Evolutionary conservation across 2,797 vertebrate species (phyloP), one percentile per base, ranked within the genome.

Genomic region (Rhinichthys osculus): DNA sequence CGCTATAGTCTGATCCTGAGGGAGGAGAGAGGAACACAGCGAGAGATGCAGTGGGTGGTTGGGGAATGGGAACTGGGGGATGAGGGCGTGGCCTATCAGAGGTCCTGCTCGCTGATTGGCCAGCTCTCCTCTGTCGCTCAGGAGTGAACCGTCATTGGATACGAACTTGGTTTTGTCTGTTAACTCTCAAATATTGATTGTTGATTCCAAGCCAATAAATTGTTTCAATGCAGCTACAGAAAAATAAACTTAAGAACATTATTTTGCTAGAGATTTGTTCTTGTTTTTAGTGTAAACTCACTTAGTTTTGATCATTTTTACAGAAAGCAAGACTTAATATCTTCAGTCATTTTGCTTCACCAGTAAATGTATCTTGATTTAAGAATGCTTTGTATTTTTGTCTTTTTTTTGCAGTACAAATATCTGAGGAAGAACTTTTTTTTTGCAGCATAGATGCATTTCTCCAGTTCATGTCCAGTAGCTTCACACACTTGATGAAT

Each of bases 1-100:
- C 87, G 86, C 21, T 92, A 91, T 85, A 90, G 90, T 59, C 82
- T 92, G 64, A 83, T 91, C 47, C 82, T 92, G 57, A 88, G 79
- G 50, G 90, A 91, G 79, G 72, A 52, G 13, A 62, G 76, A 66
- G 35, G 79, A 16, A 40, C 21, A 14, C 71, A 50, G 7, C 59
- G 40, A 38, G 64, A 50, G 54, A 33, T 27, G 33, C 87, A 88
- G 82, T 88, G 88, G 88, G 16, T 89, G 77, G 84, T 88, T 1
- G 85, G 87, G 8, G 86, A 84, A 66, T 90, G 89, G 88, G 78
- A 88, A 74, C 73, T 90, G 74, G 78, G 30, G 6, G 81, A 42
- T 62, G 87, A 50, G 47, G 69, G 57, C 16, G 54, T 47, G 78
- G 78, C 64, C 64, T 70, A 11, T n/a, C 52, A 85, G 23, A 66